Evolutionary conservation across 2,113 vertebrate genomes (phyloP).

Genomic region (Rhinoptilus africanus): DNA sequence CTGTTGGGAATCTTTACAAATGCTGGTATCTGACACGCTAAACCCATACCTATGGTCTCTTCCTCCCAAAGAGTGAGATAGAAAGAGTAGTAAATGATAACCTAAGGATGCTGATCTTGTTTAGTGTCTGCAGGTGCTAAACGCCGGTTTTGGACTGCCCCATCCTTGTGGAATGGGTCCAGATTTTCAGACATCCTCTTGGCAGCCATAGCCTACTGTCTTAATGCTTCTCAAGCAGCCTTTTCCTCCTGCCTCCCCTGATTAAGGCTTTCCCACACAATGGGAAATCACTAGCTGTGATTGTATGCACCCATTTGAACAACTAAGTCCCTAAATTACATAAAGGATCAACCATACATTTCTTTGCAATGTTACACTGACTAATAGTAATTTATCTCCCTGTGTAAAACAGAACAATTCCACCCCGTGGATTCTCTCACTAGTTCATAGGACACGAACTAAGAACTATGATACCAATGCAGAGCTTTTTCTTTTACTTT

Average conservation of each 20-base stretch:
- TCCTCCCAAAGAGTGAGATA: not conserved
- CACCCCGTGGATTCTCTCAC: not conserved
- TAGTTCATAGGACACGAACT: not conserved
- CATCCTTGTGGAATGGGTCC: not conserved
- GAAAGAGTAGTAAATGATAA: not conserved
- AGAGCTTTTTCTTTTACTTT: not conserved
- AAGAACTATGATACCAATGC: not conserved
- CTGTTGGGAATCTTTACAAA: not conserved
- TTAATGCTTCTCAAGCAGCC: not conserved
- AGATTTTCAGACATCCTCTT: not conserved
- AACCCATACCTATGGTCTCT: not conserved
- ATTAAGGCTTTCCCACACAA: not conserved
- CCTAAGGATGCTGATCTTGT: not conserved
- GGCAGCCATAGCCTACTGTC: not conserved
- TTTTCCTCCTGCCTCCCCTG: not conserved
- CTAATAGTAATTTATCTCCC: not conserved
- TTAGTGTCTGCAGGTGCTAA: not conserved
- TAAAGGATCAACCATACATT: not conserved
- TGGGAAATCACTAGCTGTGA: rapidly evolving
- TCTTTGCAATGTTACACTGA: not conserved
- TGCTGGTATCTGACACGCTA: not conserved
- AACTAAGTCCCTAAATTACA: not conserved
- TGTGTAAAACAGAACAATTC: not conserved
- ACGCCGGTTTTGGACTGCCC: not conserved
- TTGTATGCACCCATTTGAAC: not conserved